phyloP scores from a whole-genome alignment of 2,113 vertebrate genomes.

The Amia ocellicauda region DNA sequence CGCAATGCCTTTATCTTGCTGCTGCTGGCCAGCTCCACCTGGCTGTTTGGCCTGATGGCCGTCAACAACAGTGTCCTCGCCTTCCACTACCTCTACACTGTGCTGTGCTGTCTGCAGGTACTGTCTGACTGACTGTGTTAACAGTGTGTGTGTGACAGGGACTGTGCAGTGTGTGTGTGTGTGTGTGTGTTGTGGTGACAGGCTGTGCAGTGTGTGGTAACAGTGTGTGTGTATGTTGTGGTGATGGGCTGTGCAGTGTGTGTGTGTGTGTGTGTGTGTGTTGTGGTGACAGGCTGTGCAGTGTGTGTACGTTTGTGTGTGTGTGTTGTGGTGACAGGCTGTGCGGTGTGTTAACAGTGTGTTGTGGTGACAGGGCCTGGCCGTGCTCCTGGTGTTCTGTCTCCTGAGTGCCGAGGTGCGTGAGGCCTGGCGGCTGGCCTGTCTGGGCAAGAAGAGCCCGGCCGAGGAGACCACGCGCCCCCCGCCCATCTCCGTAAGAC shows the following conservation, averaged over 20 bases:
- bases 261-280: constrained; percentile 8
- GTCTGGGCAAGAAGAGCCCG: constrained; percentile 80
- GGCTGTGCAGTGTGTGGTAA: background rate
- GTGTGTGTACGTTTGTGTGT: constrained; percentile 3
- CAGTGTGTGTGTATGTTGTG: background rate
- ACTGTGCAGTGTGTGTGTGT: constrained; percentile 7
- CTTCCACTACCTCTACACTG: constrained; percentile 95
- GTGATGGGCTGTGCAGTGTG: background rate
- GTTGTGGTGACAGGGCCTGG: constrained; percentile 71
- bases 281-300: background rate
- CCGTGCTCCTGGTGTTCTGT: constrained; percentile 84
- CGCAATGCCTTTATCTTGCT: constrained; percentile 91
- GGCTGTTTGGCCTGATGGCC: constrained; percentile 96
- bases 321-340: background rate
- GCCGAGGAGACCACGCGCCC: constrained; percentile 75
- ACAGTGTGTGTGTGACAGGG: background rate
- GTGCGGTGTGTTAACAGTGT: background rate
- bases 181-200: background rate
- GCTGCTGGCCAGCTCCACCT: constrained; percentile 88
- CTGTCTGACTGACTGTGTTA: constrained; percentile 22
- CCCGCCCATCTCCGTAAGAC: constrained; percentile 68
- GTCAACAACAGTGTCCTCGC: constrained; percentile 97
- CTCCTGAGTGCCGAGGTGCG: constrained; percentile 84
- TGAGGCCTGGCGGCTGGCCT: constrained; percentile 86
- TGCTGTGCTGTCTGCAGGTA: constrained; percentile 94